Base-by-base conservation (phyloP, 1,140 invertebrate species). In the Hylyphantes graminicola region DNA sequence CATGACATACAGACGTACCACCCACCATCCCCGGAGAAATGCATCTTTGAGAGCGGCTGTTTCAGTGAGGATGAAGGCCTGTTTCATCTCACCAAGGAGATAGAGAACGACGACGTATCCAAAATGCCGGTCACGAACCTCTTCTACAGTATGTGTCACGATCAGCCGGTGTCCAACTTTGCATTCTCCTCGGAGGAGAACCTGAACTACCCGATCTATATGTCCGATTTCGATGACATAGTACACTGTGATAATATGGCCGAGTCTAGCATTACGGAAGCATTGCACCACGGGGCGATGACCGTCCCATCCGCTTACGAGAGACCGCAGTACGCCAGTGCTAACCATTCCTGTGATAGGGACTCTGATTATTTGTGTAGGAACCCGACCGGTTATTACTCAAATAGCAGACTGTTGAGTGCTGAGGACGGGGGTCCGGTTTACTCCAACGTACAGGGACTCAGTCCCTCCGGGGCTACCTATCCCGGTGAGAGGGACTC, bases 191-290 rank as follows among this genome's bases (percentile, higher is more conserved):
- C 80, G 7, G 80, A 83, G 21, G 80, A 83, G 50, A 83, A 83
- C 17, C 65, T 83, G 19, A 83, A 83, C 59, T 83, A 83, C 51
- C 80, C 80, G 9, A 83, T 83, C 17, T 83, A 83, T 51, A 81
- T 81, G 79, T 81, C 79, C 8, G 80, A 83, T 65, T 83, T 83
- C 57, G 80, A 83, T 75, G 80, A 75, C 50, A 75, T 83, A 54
- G 80, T 83, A 15, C 80, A 83, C 72, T 83, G 80, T 83, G 80
- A 83, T 83, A 83, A 83, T 61, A 83, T 83, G 72, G 80, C 55
- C 13, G 80, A 83, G 19, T 74, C 80, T n/a, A 81, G 50, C 64
- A 19, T 61, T 54, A n/a, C 68, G 7, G 79, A 81, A 48, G 67
- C 79, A 63, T 19, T 80, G 19, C 64, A 70, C 19, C 21, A 13